Percentiles rank a stretch among this genome's conserved stretches.
These are phyloP conservation scores for Olivierus martensii DNA, from an alignment of 1,140 invertebrate genomes.

Conservation along the genomic window DNA sequence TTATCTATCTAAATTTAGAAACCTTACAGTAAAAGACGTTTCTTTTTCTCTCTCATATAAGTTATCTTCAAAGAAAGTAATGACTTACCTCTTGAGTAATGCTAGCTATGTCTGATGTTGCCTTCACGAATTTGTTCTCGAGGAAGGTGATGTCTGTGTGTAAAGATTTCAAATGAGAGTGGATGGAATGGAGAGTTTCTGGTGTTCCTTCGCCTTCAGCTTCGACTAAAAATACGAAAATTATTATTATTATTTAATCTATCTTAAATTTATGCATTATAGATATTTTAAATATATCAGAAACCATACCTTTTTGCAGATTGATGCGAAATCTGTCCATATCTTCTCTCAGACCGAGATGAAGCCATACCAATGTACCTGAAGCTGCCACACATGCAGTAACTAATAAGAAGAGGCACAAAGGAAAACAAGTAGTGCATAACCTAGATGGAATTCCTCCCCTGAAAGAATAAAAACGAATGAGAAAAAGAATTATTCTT, in stretches of 20 bases:
- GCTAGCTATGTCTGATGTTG: constrained; percentile 6
- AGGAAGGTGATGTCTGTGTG: constrained; percentile 13
- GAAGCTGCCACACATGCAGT: constrained; percentile 13
- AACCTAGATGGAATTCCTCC: not conserved
- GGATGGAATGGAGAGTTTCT: constrained; percentile 16
- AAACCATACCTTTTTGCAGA: constrained; percentile 16
- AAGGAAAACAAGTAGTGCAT: constrained; percentile 13
- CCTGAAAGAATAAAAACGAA: no score
- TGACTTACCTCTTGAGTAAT: constrained; percentile 10
- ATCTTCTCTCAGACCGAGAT: constrained; percentile 17
- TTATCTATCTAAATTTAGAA: no score
- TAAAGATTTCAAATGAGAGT: constrained; percentile 13
- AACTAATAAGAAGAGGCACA: constrained; percentile 18
- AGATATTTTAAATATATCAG: no score
- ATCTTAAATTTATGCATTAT: no score
- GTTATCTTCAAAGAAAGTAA: not conserved
- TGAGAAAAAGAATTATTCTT: no score
- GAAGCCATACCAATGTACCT: constrained; percentile 17
- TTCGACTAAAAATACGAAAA: constrained; percentile 13
- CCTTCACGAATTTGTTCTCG: constrained; percentile 8
- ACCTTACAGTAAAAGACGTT: no score
- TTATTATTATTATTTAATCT: no score
- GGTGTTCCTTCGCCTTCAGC: constrained; percentile 16
- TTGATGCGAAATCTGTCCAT: constrained; percentile 16
- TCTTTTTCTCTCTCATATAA: not conserved